Evolutionary conservation across 2,888 invertebrate genomes (phyloP).

Genomic region (Rhopalosiphum nymphaeae): DNA sequence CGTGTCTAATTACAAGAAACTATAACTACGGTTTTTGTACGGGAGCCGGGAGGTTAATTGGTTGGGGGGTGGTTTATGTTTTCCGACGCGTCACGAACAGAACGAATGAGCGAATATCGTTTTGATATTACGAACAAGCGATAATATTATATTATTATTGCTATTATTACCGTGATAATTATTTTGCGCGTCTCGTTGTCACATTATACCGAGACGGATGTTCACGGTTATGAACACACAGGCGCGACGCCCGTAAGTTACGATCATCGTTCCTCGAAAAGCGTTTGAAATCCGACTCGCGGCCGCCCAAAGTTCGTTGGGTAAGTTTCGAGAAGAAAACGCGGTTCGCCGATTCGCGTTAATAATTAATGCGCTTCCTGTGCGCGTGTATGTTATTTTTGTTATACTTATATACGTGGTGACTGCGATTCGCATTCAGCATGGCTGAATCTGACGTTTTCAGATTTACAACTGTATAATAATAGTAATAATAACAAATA

Average conservation of each 20-base stretch:
- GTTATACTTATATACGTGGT: not conserved
- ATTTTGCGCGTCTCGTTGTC: not conserved
- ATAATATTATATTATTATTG: not conserved
- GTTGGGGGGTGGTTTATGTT: not conserved
- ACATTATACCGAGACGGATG: not conserved
- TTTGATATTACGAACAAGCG: not conserved
- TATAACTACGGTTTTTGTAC: not conserved
- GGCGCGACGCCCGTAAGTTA: not conserved
- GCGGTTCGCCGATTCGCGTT: not conserved
- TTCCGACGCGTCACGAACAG: not conserved
- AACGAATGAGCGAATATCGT: not conserved
- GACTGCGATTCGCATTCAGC: not conserved
- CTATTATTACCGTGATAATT: not conserved
- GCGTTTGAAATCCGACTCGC: not conserved
- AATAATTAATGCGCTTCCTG: not conserved
- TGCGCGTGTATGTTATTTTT: not conserved
- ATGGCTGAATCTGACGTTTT: constrained; percentile 25
- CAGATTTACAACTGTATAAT: not conserved
- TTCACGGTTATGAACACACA: not conserved
- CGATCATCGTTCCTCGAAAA: not conserved
- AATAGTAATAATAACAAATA: not conserved
- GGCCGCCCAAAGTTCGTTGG: not conserved
- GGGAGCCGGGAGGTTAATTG: not conserved
- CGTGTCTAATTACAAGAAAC: not conserved
- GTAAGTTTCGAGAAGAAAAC: constrained; percentile 9